Conservation (phyloP, 2,113 vertebrate genomes). For the Telmatochromis sp. region DNA sequence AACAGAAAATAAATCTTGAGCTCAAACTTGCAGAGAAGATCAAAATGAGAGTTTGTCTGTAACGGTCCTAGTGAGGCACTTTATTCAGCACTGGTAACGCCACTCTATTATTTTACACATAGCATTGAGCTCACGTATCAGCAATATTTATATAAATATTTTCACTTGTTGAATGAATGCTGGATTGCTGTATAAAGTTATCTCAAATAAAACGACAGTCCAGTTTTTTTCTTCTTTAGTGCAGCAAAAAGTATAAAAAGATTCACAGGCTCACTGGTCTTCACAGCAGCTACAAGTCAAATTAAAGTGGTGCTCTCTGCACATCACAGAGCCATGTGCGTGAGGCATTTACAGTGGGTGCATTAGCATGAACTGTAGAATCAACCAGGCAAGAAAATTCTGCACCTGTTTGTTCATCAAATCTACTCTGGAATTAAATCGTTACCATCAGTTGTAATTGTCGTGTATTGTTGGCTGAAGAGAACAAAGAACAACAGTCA, state of each 20-base stretch:
- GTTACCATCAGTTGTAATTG: not conserved
- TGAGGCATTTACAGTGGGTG: not conserved
- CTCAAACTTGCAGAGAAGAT: not conserved
- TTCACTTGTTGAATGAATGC: not conserved
- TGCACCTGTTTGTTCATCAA: not conserved
- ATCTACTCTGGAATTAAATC: not conserved
- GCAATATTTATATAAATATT: not conserved
- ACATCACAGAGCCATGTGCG: not conserved
- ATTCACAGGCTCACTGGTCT: conserved; percentile 3
- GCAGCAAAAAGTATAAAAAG: not conserved
- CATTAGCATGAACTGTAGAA: not conserved
- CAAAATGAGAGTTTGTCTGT: not conserved
- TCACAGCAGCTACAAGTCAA: not conserved
- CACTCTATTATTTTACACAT: not conserved
- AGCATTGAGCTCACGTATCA: not conserved
- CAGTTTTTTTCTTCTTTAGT: not conserved
- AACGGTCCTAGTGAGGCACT: not conserved
- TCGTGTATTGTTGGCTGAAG: not conserved
- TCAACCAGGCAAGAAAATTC: not conserved
- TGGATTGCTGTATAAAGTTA: not conserved
- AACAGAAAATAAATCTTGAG: not conserved
- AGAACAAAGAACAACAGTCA: not conserved
- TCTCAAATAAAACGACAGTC: not conserved
- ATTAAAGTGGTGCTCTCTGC: not conserved
- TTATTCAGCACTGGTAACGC: not conserved